phyloP scores from a whole-genome alignment of 2,797 vertebrate genomes.

The Glyptemys insculpta region DNA sequence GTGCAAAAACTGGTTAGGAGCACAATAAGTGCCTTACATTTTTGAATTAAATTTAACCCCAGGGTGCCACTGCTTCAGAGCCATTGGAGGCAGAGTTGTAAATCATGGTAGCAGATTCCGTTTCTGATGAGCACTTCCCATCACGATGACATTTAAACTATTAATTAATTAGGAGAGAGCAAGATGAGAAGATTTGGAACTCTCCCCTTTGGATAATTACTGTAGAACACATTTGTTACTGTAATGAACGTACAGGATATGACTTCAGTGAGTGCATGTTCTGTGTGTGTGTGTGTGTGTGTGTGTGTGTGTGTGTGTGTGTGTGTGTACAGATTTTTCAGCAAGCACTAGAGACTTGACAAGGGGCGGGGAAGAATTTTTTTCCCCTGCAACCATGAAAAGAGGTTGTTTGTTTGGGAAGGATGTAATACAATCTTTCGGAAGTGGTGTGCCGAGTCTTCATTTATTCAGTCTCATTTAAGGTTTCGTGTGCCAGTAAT shows the following conservation, averaged over 20 bases:
- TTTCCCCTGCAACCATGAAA: fast-evolving
- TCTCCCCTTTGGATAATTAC: conserved; percentile 79
- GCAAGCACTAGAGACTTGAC: background rate
- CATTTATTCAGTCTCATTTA: no score
- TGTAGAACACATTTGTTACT: conserved; percentile 74
- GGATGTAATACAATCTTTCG: background rate
- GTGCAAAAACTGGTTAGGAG: conserved; percentile 74
- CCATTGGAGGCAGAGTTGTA: conserved; percentile 78
- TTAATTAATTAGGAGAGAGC: conserved; percentile 88
- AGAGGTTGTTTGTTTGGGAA: background rate
- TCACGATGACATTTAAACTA: conserved; percentile 90
- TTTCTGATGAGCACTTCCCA: conserved; percentile 85
- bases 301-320: background rate
- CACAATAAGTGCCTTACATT: conserved; percentile 78
- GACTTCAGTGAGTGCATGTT: conserved; percentile 40
- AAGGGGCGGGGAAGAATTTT: background rate
- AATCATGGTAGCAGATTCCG: conserved; percentile 83
- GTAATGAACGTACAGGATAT: conserved; percentile 75
- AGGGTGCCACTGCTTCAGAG: conserved; percentile 81
- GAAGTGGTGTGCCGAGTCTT: no score
- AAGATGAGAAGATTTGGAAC: conserved; percentile 84
- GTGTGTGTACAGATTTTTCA: background rate
- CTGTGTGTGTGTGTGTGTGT: background rate
- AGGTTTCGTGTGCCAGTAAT: no score
- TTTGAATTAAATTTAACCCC: conserved; percentile 87